Base-by-base conservation (phyloP, 2,113 vertebrate genomes). In the Zosterops pallidus region DNA sequence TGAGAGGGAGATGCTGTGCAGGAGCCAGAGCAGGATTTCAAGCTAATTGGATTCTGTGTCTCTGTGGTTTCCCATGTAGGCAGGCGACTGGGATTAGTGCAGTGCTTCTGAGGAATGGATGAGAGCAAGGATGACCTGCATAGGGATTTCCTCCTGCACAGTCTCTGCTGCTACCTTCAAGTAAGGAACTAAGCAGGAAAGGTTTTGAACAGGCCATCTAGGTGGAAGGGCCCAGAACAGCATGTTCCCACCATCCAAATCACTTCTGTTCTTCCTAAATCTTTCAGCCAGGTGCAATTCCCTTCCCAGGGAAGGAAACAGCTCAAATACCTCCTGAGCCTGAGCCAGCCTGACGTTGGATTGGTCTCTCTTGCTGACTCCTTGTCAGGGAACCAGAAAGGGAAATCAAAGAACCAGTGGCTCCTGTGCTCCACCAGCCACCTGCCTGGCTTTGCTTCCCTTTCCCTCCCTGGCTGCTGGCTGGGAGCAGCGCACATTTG, bases 41-140 rank as follows among this genome's bases (percentile, higher is more conserved):
- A 47, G 92, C 96, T 98, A 97, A 98, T 96, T 97, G 97, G 95
- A 97, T 96, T 97, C 96, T 95, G 70, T 91, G 93, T 92, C 92
- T 97, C 93, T 8, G 74, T 93, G 90, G 82, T 86, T 97, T 64
- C 77, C 79, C 11, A 3, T 76, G 52, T 50, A 89, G 93, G 92
- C 78, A 78, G 83, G 80, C 4, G 10, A 47, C 76, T 37, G 57
- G 78, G 92, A 81, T 72, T 88, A 93, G 87, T 42, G 70, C 55
- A 11, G 84, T 47, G 81, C 79, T 94, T 89, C 91, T 85, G 92
- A 93, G 94, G 74, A 89, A 50, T 0, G 49, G 67, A 64, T 70
- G 77, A 91, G 75, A 75, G 83, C 14, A 4, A 80, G 59, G 76
- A 72, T 86, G 86, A 79, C 86, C 91, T 77, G 80, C 60, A 52